phyloP scores from a whole-genome alignment of 2,888 invertebrate species.

The Elgonia sp. region DNA sequence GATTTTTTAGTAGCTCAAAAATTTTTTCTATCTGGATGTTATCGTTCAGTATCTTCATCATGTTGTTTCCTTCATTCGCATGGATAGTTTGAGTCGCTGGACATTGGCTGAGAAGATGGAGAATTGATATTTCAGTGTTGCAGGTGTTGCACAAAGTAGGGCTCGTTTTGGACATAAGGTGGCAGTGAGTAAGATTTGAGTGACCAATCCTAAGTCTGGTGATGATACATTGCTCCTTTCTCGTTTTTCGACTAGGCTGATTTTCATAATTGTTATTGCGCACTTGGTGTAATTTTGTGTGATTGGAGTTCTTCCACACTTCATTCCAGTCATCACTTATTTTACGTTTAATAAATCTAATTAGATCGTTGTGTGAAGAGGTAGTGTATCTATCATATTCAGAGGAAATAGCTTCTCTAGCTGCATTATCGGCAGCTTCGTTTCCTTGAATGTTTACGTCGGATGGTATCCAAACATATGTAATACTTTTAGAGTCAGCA shows the following conservation, averaged over 20 bases:
- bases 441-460: slow-evolving; percentile 22
- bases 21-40: too few relatives aligned
- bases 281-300: background rate
- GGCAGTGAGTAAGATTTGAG: background rate
- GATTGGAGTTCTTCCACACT: background rate
- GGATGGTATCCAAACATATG: slow-evolving; percentile 1
- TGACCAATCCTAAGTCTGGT: background rate
- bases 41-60: too few relatives aligned
- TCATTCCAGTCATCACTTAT: background rate
- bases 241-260: background rate
- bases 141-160: background rate
- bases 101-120: background rate
- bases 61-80: too few relatives aligned
- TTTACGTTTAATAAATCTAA: background rate
- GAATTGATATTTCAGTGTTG: background rate
- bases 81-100: background rate
- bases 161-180: background rate
- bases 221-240: background rate
- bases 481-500: background rate
- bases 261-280: background rate
- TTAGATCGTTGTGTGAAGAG: background rate
- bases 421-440: slow-evolving; percentile 29
- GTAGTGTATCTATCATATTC: too few relatives aligned
- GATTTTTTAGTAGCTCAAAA: too few relatives aligned
- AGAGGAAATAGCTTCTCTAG: background rate